These are phyloP conservation scores for Bugula neritina DNA, from an alignment of 2,888 invertebrate species.

Conservation along the genomic window DNA sequence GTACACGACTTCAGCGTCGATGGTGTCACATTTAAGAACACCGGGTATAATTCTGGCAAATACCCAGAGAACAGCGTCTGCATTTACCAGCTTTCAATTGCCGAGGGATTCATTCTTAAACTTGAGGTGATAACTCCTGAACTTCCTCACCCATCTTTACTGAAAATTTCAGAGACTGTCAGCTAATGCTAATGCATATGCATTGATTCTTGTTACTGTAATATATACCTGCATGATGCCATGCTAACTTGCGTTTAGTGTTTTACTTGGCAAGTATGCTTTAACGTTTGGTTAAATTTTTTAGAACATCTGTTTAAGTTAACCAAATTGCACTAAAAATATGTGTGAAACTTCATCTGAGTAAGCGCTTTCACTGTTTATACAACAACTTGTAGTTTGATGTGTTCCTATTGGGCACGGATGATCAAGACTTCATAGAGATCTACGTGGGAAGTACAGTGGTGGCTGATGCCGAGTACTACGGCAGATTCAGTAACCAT, in stretches of 20 bases:
- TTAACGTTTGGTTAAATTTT: no score
- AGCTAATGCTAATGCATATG: no score
- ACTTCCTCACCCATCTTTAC: no score
- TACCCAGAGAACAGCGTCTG: slow-evolving; percentile 12
- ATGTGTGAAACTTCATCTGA: no score
- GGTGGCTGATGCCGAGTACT: background rate
- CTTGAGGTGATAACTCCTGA: background rate
- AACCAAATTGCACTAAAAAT: no score
- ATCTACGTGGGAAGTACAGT: background rate
- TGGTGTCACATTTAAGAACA: background rate
- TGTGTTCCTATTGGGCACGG: background rate
- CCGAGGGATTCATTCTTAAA: slow-evolving; percentile 11
- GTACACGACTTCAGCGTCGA: background rate
- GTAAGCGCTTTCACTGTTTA: no score
- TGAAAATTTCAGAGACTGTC: no score
- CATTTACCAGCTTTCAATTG: background rate
- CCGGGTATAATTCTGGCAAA: background rate
- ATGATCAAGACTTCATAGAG: slow-evolving; percentile 22
- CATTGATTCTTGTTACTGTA: no score
- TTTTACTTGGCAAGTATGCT: no score
- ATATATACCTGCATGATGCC: no score
- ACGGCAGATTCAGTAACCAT: background rate
- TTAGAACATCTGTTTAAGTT: no score
- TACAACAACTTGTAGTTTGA: slow-evolving; percentile 8
- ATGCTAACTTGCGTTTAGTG: no score